phyloP scores from a whole-genome alignment of 2,888 invertebrate species.

The Tuberolachnus salignus region DNA sequence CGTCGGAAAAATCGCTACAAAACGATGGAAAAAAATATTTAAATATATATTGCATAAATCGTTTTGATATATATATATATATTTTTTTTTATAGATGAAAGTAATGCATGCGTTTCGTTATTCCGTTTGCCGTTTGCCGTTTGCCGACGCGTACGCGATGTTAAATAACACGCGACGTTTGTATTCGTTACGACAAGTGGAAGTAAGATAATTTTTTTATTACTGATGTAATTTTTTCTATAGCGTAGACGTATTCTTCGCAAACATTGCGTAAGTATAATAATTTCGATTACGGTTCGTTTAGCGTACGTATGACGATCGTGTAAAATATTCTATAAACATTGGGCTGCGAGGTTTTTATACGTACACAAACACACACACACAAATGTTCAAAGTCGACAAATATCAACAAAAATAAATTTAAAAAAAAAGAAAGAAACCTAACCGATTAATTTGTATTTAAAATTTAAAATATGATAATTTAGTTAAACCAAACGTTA shows the following conservation, averaged over 20 bases:
- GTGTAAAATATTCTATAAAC: background rate
- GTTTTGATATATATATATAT: background rate
- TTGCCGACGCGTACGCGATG: background rate
- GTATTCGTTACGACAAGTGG: slow-evolving; percentile 17
- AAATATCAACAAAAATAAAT: too few relatives aligned
- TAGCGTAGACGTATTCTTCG: background rate
- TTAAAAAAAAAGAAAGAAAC: too few relatives aligned
- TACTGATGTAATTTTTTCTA: background rate
- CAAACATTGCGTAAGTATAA: background rate
- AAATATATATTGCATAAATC: background rate
- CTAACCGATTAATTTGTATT: background rate
- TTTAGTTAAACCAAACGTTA: too few relatives aligned
- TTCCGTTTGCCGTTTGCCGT: background rate
- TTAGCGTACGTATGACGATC: background rate
- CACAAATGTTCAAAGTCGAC: background rate
- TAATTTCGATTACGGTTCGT: background rate
- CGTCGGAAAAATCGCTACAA: too few relatives aligned
- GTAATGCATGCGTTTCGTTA: background rate
- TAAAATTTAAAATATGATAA: background rate
- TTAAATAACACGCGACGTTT: background rate
- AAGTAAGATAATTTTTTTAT: slow-evolving; percentile 18
- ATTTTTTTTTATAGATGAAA: slow-evolving; percentile 28
- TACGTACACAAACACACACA: background rate
- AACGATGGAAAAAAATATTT: background rate
- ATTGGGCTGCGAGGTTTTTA: background rate